These are phyloP conservation scores for Macrosteles quadrilineatus DNA, from an alignment of 1,140 invertebrate genomes.

Conservation along the genomic window DNA sequence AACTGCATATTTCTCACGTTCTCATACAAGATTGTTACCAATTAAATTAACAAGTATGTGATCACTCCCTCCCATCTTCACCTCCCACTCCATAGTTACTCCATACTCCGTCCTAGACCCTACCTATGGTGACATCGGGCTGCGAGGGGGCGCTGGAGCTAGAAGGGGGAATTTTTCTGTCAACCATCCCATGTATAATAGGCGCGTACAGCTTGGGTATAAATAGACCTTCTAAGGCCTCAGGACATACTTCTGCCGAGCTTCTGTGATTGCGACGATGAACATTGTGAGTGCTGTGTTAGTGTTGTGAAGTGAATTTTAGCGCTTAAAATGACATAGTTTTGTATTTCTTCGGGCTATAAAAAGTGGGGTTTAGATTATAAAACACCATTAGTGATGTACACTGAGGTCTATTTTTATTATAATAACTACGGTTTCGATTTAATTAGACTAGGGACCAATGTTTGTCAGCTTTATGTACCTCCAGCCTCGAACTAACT, in stretches of 20 bases:
- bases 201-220: slow-evolving; percentile 1
- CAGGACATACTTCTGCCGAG: not conserved
- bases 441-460: too few relatives aligned
- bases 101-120: not conserved
- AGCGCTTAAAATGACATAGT: too few relatives aligned
- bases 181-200: slow-evolving; percentile 10
- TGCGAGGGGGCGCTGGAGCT: not conserved
- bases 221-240: not conserved
- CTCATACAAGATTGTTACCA: too few relatives aligned
- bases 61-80: not conserved
- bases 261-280: slow-evolving; percentile 1
- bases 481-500: too few relatives aligned
- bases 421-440: too few relatives aligned
- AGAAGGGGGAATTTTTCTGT: slow-evolving; percentile 25
- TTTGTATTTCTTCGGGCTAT: too few relatives aligned
- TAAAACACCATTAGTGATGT: too few relatives aligned
- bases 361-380: too few relatives aligned
- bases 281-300: slow-evolving; percentile 3
- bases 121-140: slow-evolving; percentile 10
- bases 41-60: too few relatives aligned
- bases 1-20: too few relatives aligned
- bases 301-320: slow-evolving; percentile 5
- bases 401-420: too few relatives aligned
- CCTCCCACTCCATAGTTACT: not conserved
- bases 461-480: too few relatives aligned